A percentile compares a stretch with the other conserved stretches of the same genome.
Evolutionary conservation across 2,113 vertebrate genomes (phyloP).

Genomic region (Tor tambroides): DNA sequence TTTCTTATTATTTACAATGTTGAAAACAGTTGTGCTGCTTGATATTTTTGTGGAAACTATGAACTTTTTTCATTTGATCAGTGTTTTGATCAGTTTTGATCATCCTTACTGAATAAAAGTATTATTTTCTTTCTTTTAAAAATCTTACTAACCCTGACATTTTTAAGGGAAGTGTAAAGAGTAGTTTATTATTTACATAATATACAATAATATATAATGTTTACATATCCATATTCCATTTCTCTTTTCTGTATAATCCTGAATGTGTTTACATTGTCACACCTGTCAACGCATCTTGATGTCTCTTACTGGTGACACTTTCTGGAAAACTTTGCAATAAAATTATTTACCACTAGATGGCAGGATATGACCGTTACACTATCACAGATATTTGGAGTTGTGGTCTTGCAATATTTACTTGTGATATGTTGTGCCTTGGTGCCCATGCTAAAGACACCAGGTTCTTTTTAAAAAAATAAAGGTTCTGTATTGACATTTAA

Average conservation of each 20-base stretch:
- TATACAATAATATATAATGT: no score
- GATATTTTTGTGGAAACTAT: neutral
- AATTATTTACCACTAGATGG: neutral
- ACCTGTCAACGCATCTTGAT: neutral
- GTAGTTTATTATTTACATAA: no score
- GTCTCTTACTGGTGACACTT: neutral
- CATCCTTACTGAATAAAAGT: neutral
- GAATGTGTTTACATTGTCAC: neutral
- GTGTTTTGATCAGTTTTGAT: neutral
- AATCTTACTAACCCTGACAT: neutral
- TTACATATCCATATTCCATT: no score
- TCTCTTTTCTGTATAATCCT: neutral
- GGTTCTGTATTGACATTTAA: no score
- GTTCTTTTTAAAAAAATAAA: no score
- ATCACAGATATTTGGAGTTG: neutral
- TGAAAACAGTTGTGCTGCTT: neutral
- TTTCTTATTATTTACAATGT: neutral
- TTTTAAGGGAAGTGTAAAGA: no score
- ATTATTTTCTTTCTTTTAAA: neutral
- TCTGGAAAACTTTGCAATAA: neutral
- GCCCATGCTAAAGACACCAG: neutral
- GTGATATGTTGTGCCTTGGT: neutral
- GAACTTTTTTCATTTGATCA: neutral
- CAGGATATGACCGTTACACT: neutral
- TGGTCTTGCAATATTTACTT: no score